phyloP scores from a whole-genome alignment of 2,797 vertebrate genomes.

The Telmatherina bonti region DNA sequence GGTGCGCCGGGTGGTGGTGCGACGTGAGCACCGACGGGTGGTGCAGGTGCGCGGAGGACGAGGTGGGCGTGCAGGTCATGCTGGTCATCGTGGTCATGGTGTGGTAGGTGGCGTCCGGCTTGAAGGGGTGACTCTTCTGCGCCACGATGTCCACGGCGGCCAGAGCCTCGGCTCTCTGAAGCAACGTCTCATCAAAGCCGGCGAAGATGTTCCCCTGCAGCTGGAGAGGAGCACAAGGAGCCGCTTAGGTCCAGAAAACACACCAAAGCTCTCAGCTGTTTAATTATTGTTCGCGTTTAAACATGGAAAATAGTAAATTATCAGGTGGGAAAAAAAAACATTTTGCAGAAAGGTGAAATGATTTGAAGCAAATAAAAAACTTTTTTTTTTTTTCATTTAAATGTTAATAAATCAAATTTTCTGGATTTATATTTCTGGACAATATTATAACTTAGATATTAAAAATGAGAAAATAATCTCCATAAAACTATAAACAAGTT shows the following conservation, averaged over 20 bases:
- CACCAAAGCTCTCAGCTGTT: not conserved
- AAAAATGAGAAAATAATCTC: too few species aligned
- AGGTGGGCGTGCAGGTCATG: conserved; percentile 92
- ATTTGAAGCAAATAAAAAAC: too few species aligned
- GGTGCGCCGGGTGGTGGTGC: conserved; percentile 83
- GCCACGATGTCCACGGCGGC: conserved; percentile 93
- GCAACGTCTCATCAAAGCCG: conserved; percentile 91
- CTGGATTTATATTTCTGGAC: too few species aligned
- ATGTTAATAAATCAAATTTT: too few species aligned
- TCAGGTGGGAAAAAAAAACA: too few species aligned
- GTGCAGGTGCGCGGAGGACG: conserved; percentile 90
- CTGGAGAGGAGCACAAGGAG: conserved; percentile 54
- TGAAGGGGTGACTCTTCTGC: conserved; percentile 93
- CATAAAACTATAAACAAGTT: too few species aligned
- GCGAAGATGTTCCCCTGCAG: conserved; percentile 93
- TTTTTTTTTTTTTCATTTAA: too few species aligned
- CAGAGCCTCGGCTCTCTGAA: conserved; percentile 92
- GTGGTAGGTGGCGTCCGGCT: conserved; percentile 94
- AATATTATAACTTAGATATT: too few species aligned
- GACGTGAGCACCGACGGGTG: conserved; percentile 91
- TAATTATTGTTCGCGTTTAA: too few species aligned
- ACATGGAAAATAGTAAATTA: too few species aligned
- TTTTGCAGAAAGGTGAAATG: too few species aligned
- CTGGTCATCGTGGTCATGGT: conserved; percentile 96
- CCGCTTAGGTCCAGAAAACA: not conserved